Percentiles rank a stretch among this genome's conserved stretches.
These are phyloP conservation scores for Erythrocebus patas DNA, from an alignment of 2,113 vertebrate genomes.

Conservation along the genomic window DNA sequence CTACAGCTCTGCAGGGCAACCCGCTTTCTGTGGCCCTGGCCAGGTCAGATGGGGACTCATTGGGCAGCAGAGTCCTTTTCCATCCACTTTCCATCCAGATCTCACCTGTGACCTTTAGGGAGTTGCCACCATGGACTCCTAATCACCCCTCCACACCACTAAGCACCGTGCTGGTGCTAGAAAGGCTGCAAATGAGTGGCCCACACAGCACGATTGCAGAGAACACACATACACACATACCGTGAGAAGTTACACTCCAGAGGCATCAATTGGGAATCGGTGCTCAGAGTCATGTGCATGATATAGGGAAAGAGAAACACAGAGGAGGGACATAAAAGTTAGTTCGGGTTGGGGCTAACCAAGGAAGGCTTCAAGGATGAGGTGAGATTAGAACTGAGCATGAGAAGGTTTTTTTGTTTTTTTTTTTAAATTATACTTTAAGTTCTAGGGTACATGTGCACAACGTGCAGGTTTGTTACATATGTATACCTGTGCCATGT, in stretches of 20 bases:
- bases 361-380: background rate
- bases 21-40: background rate
- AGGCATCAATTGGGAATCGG: too few relatives aligned
- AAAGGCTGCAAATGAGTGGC: background rate
- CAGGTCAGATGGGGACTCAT: background rate
- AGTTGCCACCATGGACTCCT: background rate
- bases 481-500: too few relatives aligned
- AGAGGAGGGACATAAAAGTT: background rate
- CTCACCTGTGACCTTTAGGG: background rate
- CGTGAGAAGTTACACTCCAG: accelerated
- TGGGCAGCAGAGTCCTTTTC: background rate
- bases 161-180: background rate
- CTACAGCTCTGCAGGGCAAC: background rate
- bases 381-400: background rate
- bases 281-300: background rate
- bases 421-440: too few relatives aligned
- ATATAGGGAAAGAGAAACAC: background rate
- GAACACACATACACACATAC: background rate
- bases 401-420: background rate
- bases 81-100: background rate
- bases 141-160: background rate
- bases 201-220: background rate
- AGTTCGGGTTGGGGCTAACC: background rate
- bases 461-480: too few relatives aligned
- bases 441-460: too few relatives aligned